These are phyloP conservation scores for Antechinus stuartii DNA, from an alignment of 2,113 vertebrate genomes.

Conservation along the genomic window DNA sequence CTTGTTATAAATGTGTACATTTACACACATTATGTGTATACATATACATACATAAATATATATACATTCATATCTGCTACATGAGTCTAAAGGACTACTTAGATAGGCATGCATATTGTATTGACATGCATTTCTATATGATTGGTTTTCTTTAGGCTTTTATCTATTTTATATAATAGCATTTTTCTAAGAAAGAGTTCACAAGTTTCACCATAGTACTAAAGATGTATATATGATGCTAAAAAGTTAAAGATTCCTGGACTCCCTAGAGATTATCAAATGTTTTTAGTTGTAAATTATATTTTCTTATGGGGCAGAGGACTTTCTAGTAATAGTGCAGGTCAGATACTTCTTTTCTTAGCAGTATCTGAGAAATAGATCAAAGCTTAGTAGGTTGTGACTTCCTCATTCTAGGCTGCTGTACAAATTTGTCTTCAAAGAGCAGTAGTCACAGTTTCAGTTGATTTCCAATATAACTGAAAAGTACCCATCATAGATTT, in stretches of 20 bases:
- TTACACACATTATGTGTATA: too few species aligned
- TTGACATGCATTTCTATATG: too few species aligned
- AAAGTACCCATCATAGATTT: not conserved
- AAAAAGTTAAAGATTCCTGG: not conserved
- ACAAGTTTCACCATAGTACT: not conserved
- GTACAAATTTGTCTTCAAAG: not conserved
- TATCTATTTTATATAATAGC: too few species aligned
- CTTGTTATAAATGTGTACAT: too few species aligned
- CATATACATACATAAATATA: not conserved
- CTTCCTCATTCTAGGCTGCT: not conserved
- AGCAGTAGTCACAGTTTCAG: not conserved
- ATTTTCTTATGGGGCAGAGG: not conserved
- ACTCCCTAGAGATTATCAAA: not conserved
- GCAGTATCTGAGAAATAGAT: not conserved
- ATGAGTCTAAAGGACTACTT: too few species aligned
- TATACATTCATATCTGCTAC: too few species aligned
- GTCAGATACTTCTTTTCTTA: not conserved
- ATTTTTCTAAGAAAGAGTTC: too few species aligned
- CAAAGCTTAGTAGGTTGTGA: not conserved
- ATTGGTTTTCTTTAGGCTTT: too few species aligned
- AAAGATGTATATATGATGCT: not conserved
- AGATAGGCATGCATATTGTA: too few species aligned
- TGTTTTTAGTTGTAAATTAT: not conserved
- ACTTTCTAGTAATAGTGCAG: not conserved
- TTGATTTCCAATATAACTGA: not conserved